Percentiles rank a stretch among this genome's conserved stretches.
These are phyloP conservation scores for Synergus umbraculus DNA, from an alignment of 2,888 invertebrate genomes.

Conservation along the genomic window DNA sequence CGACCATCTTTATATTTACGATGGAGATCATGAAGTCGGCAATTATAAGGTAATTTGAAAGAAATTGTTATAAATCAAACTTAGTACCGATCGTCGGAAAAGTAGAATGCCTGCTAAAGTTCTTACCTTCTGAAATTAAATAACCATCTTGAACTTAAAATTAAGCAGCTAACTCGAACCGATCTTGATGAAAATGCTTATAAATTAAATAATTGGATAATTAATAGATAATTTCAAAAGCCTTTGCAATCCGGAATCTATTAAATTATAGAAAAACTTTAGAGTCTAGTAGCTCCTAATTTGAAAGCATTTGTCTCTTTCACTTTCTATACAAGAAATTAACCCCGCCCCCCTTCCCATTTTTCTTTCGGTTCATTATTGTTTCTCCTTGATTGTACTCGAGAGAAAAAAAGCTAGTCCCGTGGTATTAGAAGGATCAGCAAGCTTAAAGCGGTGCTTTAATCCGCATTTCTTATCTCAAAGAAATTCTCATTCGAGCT, in stretches of 20 bases:
- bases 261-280: background rate
- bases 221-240: background rate
- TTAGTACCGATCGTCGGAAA: too few relatives aligned
- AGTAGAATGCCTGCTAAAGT: background rate
- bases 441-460: conserved; percentile 25
- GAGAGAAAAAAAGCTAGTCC: background rate
- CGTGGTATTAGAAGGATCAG: conserved; percentile 18
- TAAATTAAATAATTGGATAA: background rate
- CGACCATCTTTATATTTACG: conserved; percentile 94
- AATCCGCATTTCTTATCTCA: conserved; percentile 27
- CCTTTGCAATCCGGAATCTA: background rate
- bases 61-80: background rate
- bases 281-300: background rate
- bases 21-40: conserved; percentile 93
- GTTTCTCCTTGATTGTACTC: background rate
- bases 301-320: background rate
- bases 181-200: background rate
- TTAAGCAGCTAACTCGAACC: background rate
- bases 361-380: background rate
- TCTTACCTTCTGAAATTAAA: background rate
- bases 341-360: background rate
- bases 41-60: conserved; percentile 86
- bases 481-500: conserved; percentile 28
- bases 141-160: background rate
- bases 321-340: background rate